Evolutionary conservation across 2,797 vertebrate species (phyloP), one percentile per base, ranked within the genome.

Genomic region (Lepus oiostolus): DNA sequence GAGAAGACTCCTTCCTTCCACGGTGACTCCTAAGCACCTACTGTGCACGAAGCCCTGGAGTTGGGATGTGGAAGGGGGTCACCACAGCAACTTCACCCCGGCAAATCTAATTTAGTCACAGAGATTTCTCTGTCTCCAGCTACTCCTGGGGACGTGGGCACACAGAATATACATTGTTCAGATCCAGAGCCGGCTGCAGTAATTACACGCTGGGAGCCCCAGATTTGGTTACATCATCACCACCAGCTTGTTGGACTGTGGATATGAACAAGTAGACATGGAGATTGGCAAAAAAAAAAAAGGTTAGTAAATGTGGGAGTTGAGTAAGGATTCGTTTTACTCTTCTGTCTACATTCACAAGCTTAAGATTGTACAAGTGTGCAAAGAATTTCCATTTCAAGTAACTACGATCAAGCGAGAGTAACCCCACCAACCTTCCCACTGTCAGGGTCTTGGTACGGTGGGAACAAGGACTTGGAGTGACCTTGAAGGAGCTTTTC

Each of bases 221-320:
- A 93, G 22, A 77, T 58, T 52, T 75, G 71, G 5, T 81, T 86
- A 32, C 54, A 42, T 68, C 54, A 42, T 68, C 2, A 54, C 14
- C 72, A 81, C 30, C 14, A 65, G 13, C 85, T 92, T 47, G 91
- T 93, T 88, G 30, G 54, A 83, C n/a, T 79, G 85, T 7, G 4
- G 22, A 82, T 85, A 52, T 87, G 90, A 38, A 62, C 81, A 86
- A 93, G 24, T 91, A 90, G 70, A 83, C 79, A 52, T 19, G 9
- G 91, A 93, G 16, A 50, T 21, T 42, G 54, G 42, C 38, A 67
- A 80, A 47, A 58, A 58, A 5, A 13, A 8, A 52, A 17, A 84
- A 77, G 19, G 38, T 82, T 83, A 86, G 50, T 65, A 62, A 62
- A 35, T 62, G 22, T 84, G n/a, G 65, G 21, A 91, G 52, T 24